A percentile compares a stretch with the other conserved stretches of the same genome.
Evolutionary conservation across 2,113 vertebrate genomes (phyloP).

Genomic region (Sciurus niger): DNA sequence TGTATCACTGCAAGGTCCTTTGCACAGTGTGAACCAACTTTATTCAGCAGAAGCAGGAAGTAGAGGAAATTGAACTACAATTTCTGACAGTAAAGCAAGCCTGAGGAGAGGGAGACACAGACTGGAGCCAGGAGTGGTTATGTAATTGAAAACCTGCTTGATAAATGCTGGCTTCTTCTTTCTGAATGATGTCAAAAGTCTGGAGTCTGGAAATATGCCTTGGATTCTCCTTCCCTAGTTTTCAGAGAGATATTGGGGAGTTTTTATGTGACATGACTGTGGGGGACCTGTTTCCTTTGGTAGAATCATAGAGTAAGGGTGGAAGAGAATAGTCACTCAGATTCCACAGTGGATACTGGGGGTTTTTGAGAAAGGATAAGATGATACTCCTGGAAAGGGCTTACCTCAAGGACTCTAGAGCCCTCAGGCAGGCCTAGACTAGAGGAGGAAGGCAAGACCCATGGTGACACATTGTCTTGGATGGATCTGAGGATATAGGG

Average conservation of each 20-base stretch:
- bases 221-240: background rate
- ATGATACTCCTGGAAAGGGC: background rate
- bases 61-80: background rate
- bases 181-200: conserved; percentile 27
- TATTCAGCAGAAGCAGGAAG: background rate
- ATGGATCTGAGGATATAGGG: background rate
- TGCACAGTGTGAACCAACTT: background rate
- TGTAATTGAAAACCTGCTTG: conserved; percentile 47
- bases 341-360: background rate
- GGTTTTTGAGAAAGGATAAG: background rate
- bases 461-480: background rate
- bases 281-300: background rate
- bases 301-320: conserved; percentile 4
- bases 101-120: background rate
- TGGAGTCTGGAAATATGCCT: background rate
- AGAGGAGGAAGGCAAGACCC: background rate
- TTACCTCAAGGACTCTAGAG: background rate
- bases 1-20: background rate
- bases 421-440: background rate
- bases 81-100: conserved; percentile 4
- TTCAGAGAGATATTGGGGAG: background rate
- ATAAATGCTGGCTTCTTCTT: background rate
- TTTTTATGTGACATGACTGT: background rate
- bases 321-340: background rate
- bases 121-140: background rate